Percentiles rank a stretch among this genome's conserved stretches.
These are phyloP conservation scores for Callyntrura guangdongensis DNA, from an alignment of 2,888 invertebrate species.

Conservation along the genomic window DNA sequence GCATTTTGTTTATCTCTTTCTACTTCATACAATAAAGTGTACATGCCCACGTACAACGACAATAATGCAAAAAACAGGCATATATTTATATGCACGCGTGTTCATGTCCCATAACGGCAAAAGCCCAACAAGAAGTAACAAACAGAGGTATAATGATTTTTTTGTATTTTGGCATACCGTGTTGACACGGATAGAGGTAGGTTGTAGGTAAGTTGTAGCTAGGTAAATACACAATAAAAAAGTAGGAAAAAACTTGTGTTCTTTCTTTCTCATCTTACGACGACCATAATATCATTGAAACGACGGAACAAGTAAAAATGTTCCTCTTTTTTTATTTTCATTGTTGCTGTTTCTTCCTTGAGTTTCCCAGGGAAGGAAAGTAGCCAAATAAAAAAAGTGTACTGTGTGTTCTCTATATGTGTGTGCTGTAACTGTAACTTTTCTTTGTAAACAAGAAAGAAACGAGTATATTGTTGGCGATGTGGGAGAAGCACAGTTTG, in stretches of 20 bases:
- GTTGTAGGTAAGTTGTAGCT: too few species aligned
- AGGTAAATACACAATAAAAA: neutral
- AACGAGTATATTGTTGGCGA: neutral
- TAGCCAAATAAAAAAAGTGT: constrained; percentile 36
- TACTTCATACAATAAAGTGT: neutral
- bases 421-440: constrained; percentile 43
- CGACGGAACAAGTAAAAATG: constrained; percentile 23
- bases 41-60: neutral
- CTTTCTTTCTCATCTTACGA: constrained; percentile 16
- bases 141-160: constrained; percentile 1
- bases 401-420: too few species aligned
- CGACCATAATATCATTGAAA: neutral
- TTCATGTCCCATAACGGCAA: neutral
- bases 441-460: constrained; percentile 22
- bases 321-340: constrained; percentile 45
- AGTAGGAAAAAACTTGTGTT: neutral
- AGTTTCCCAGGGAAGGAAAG: constrained; percentile 27
- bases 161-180: neutral
- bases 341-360: constrained; percentile 34
- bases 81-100: constrained; percentile 3
- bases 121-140: neutral
- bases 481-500: neutral
- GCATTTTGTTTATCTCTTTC: constrained; percentile 54
- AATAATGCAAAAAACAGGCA: neutral
- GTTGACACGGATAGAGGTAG: neutral